These are phyloP conservation scores for Mycetomoellerius zeteki DNA, from an alignment of 1,140 invertebrate species.

Conservation along the genomic window DNA sequence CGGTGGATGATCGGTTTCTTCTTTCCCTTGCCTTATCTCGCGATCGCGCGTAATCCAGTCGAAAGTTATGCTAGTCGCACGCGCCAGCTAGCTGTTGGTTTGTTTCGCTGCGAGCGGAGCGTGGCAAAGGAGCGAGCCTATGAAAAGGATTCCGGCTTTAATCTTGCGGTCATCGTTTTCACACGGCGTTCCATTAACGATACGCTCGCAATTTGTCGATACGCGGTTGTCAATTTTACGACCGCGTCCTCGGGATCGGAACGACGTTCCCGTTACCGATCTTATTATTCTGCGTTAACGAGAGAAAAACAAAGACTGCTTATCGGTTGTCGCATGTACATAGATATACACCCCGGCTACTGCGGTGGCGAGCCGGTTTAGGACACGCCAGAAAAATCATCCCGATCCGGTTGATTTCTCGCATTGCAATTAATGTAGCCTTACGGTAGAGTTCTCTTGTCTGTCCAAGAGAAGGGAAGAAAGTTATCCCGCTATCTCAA, in stretches of 20 bases:
- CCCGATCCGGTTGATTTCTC: constrained; percentile 69
- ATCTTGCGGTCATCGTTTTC: constrained; percentile 80
- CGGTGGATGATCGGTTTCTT: not conserved
- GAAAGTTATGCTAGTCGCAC: constrained; percentile 36
- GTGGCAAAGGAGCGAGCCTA: constrained; percentile 33
- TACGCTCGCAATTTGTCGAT: constrained; percentile 78
- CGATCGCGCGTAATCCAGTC: constrained; percentile 68
- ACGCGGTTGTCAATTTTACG: constrained; percentile 62
- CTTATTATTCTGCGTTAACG: constrained; percentile 56
- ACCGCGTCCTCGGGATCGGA: constrained; percentile 34
- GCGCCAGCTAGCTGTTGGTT: constrained; percentile 24
- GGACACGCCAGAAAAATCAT: constrained; percentile 57
- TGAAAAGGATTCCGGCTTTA: constrained; percentile 64
- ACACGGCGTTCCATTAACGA: constrained; percentile 77
- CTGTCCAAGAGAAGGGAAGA: constrained; percentile 35
- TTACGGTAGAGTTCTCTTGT: constrained; percentile 51
- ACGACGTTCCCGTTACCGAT: constrained; percentile 66
- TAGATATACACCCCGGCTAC: constrained; percentile 37
- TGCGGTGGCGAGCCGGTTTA: constrained; percentile 66
- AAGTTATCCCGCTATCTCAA: constrained; percentile 65
- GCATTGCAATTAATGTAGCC: constrained; percentile 13
- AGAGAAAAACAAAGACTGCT: constrained; percentile 61
- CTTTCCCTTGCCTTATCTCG: constrained; percentile 54
- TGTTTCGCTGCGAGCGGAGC: constrained; percentile 54
- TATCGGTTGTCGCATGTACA: constrained; percentile 53